Evolutionary conservation across 2,888 invertebrate genomes (phyloP), one percentile per base, ranked within the genome.

Genomic region (Sicus ferrugineus): DNA sequence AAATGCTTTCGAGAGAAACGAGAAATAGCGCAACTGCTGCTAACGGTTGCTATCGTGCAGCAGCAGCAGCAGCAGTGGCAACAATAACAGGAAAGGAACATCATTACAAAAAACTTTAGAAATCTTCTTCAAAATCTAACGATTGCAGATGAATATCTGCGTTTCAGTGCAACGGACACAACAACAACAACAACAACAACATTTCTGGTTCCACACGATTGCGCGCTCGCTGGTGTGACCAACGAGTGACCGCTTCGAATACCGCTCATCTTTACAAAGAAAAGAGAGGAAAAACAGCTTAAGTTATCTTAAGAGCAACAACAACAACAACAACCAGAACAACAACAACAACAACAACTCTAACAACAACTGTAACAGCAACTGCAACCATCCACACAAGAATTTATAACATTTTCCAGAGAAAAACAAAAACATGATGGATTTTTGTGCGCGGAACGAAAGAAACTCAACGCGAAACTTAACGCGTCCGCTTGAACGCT

Each of bases 151-250:
- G 30, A 46, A 30, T n/a, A 4, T 11, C 19, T 9, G 21, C 4
- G 9, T 23, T 21, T 30, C 7, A 23, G 28, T 50, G 3, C 28
- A 26, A 23, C 63, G 19, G 14, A 1, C 1, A 31, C 26, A 63
- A 28, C 31, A 58, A 31, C 9, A 28, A 31, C 28, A 11, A 31
- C 59, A 59, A 31, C 59, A 59, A 63, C 26, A 59, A 34, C 59
- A 34, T 48, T 14, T 14, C 16, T 52, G 42, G 70, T 68, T 68
- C 64, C 61, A 70, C 70, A 70, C 68, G 68, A 70, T 61, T 65
- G 70, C 70, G 4, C 54, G 30, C 38, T 21, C 56, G 14, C 28
- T 38, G 56, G 23, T 38, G 28, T 3, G 11, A 7, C 42, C n/a
- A 56, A 38, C 54, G 23, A 26, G 21, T 38, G 48, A 54, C 38